phyloP scores from a whole-genome alignment of 2,888 invertebrate genomes.

The Agapostemon virescens region DNA sequence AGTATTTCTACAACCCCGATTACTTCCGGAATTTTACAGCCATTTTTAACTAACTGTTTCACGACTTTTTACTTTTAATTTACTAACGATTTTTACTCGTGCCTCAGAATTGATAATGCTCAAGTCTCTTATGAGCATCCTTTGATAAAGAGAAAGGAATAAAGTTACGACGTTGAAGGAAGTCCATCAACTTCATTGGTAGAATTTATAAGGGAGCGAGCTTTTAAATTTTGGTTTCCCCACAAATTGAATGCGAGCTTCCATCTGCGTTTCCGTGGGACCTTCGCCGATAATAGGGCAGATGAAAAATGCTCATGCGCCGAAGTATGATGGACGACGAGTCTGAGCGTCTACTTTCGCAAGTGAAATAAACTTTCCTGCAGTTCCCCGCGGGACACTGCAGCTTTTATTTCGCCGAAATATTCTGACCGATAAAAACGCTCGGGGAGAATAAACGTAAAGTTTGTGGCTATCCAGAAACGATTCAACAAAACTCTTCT shows the following conservation, averaged over 20 bases:
- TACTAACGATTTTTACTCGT: no score
- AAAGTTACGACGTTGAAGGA: no score
- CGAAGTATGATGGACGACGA: not conserved
- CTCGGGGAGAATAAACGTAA: conserved; percentile 1
- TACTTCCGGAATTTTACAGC: no score
- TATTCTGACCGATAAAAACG: conserved; percentile 9
- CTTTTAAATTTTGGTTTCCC: not conserved
- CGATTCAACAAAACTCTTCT: not conserved
- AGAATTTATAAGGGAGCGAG: not conserved
- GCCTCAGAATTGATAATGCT: no score
- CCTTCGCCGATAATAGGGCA: not conserved
- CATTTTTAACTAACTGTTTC: no score
- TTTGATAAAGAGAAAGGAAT: not conserved
- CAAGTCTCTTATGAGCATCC: not conserved
- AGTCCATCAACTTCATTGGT: not conserved
- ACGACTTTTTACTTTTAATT: no score
- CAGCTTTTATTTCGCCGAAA: conserved; percentile 12
- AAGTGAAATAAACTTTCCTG: conserved; percentile 20
- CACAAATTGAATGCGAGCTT: not conserved
- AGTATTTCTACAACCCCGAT: no score
- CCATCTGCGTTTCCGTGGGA: not conserved
- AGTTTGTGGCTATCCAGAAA: conserved; percentile 9
- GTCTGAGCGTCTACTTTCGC: not conserved
- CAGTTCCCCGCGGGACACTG: not conserved
- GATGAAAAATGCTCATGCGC: not conserved